Evolutionary conservation across 2,888 invertebrate species (phyloP).

Genomic region (Pollenia griseotomentosa): DNA sequence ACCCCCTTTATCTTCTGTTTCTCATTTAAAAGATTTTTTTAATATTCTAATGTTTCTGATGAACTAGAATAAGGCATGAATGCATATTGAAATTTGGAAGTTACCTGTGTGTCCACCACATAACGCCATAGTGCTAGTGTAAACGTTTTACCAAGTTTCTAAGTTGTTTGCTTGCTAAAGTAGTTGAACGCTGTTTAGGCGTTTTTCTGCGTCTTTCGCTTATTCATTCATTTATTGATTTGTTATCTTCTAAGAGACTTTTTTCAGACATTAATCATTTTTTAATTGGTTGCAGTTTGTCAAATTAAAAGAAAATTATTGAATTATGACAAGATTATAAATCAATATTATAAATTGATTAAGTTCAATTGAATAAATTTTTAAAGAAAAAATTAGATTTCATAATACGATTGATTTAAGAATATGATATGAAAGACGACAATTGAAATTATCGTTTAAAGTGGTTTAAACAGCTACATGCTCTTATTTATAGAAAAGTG

Average conservation of each 20-base stretch:
- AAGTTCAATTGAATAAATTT: background rate
- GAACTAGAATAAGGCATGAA: too few species aligned
- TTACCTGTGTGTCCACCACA: background rate
- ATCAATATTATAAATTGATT: constrained; percentile 58
- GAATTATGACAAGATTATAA: constrained; percentile 73
- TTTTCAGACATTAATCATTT: constrained; percentile 67
- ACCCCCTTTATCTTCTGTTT: too few species aligned
- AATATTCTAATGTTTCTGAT: too few species aligned
- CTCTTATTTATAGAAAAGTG: background rate
- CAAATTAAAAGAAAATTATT: constrained; percentile 70
- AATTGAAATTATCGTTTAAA: background rate
- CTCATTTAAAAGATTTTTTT: too few species aligned
- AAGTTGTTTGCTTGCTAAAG: background rate
- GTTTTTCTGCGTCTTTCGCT: background rate
- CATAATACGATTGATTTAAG: background rate
- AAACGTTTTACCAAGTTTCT: background rate
- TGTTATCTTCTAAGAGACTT: constrained; percentile 31
- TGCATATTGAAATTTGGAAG: too few species aligned
- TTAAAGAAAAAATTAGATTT: constrained; percentile 24
- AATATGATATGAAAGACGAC: background rate
- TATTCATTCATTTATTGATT: constrained; percentile 51
- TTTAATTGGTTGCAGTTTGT: constrained; percentile 73
- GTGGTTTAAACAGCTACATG: background rate
- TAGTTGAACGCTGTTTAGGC: background rate
- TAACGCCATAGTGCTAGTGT: constrained; percentile 23